Evolutionary conservation across 2,888 invertebrate species (phyloP).

Genomic region (Agrotis segetum): DNA sequence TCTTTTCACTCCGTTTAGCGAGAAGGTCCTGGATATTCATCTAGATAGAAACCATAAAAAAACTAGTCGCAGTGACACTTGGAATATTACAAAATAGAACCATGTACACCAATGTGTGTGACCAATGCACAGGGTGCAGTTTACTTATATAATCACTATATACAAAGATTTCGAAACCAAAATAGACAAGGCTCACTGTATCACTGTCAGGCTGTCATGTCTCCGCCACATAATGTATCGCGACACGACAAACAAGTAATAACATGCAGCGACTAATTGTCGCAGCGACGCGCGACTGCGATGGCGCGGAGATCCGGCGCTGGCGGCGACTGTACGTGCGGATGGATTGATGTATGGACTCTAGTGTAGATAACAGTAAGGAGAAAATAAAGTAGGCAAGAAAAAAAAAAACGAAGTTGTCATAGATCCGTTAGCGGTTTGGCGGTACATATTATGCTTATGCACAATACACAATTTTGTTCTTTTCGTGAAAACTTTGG

Average conservation of each 20-base stretch:
- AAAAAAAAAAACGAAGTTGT: neutral
- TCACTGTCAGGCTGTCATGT: constrained; percentile 56
- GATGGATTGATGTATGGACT: constrained; percentile 55
- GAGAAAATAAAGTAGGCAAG: neutral
- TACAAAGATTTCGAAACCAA: neutral
- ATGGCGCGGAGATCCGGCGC: constrained; percentile 43
- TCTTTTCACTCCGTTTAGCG: no score
- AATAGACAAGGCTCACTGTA: constrained; percentile 50
- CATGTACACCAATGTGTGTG: no score
- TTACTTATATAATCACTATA: neutral
- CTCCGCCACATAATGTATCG: constrained; percentile 69
- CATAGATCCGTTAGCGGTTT: neutral
- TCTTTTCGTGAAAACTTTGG: no score
- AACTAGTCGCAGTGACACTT: no score
- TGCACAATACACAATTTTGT: no score
- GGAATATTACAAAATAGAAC: no score
- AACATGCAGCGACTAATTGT: constrained; percentile 76
- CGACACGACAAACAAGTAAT: constrained; percentile 75
- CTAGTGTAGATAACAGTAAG: neutral
- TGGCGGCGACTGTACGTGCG: constrained; percentile 47
- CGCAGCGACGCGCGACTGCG: constrained; percentile 64
- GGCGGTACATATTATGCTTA: neutral
- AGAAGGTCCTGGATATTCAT: no score
- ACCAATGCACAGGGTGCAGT: no score
- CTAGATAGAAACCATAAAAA: no score